Evolutionary conservation across 2,888 invertebrate species (phyloP).

Genomic region (Netelia melanura): DNA sequence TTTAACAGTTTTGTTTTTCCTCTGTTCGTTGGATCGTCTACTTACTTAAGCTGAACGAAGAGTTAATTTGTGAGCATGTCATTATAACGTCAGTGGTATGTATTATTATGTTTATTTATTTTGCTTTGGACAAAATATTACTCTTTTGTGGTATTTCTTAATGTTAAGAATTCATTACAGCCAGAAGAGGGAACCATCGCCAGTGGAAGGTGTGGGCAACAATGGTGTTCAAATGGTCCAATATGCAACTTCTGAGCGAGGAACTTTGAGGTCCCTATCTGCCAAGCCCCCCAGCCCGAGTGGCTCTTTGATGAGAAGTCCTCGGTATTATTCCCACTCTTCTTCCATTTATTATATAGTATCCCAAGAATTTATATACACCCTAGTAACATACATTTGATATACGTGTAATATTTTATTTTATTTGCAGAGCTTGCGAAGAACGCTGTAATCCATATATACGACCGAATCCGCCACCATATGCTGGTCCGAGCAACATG

Average conservation of each 20-base stretch:
- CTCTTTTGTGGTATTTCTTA: conserved; percentile 7
- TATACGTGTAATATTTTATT: background rate
- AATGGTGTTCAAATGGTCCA: conserved; percentile 88
- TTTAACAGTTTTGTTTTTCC: conserved; percentile 52
- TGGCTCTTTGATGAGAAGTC: conserved; percentile 79
- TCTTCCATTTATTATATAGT: background rate
- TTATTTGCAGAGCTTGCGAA: conserved; percentile 74
- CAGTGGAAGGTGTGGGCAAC: conserved; percentile 81
- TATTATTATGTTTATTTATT: conserved; percentile 59
- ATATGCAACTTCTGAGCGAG: conserved; percentile 87
- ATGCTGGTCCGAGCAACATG: conserved; percentile 86
- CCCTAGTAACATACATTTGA: too few relatives aligned
- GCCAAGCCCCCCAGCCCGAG: conserved; percentile 83
- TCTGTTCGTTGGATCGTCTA: conserved; percentile 55
- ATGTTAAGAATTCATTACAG: conserved; percentile 74
- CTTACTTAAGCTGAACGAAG: conserved; percentile 60
- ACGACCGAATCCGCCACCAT: conserved; percentile 88
- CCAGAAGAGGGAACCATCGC: conserved; percentile 82
- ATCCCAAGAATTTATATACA: too few relatives aligned
- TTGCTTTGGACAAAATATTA: conserved; percentile 14
- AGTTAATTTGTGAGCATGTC: conserved; percentile 75
- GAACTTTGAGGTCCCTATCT: conserved; percentile 87
- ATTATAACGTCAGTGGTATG: conserved; percentile 67
- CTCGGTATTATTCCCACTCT: conserved; percentile 76
- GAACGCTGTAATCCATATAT: conserved; percentile 82